Evolutionary conservation across 2,113 vertebrate genomes (phyloP).

Genomic region (Poicephalus gulielmi): DNA sequence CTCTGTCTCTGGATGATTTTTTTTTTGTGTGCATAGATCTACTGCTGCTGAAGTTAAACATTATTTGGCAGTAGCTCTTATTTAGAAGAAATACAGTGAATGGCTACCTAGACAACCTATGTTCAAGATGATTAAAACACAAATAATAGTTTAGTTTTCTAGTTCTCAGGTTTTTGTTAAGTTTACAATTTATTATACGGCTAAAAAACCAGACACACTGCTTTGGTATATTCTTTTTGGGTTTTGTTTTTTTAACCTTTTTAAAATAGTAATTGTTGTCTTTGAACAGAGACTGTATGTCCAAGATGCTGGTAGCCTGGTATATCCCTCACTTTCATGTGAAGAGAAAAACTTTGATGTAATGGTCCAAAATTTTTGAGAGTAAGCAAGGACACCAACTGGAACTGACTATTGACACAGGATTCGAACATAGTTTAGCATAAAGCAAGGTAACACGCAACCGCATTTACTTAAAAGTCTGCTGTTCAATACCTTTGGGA

Average conservation of each 20-base stretch:
- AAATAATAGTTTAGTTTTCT: neutral
- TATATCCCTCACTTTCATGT: neutral
- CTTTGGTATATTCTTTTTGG: neutral
- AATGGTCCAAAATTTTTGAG: neutral
- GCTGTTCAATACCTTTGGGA: conserved; percentile 80
- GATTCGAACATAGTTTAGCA: neutral
- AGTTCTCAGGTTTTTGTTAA: neutral
- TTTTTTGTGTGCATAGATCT: neutral
- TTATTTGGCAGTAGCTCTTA: neutral
- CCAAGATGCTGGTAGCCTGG: neutral
- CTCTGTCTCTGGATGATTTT: neutral
- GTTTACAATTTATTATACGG: neutral
- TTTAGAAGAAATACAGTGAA: neutral
- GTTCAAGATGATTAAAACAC: neutral
- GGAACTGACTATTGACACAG: neutral
- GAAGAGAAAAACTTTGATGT: neutral
- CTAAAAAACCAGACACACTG: neutral
- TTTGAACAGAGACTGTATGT: neutral
- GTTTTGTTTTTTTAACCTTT: neutral
- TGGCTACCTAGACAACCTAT: neutral
- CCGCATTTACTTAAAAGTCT: neutral
- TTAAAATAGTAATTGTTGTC: neutral
- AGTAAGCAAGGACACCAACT: neutral
- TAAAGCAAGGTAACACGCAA: neutral
- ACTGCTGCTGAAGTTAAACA: neutral